Conservation (phyloP, 2,797 vertebrate species). For the Champsocephalus esox region DNA sequence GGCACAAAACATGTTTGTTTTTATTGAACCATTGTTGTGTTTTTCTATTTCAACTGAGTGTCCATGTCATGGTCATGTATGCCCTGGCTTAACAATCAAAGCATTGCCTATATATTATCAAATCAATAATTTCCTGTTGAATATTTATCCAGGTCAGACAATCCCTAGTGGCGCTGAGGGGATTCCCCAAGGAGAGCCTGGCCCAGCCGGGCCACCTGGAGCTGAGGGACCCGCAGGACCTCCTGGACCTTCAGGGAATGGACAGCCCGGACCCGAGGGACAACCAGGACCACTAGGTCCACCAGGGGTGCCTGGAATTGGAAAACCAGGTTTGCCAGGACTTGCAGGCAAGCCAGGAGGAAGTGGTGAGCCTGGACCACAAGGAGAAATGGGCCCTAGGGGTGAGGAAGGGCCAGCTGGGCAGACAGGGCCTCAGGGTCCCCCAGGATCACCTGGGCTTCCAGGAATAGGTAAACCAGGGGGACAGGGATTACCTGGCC, state of each 20-base stretch:
- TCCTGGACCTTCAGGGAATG: constrained; percentile 90
- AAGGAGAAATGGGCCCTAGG: constrained; percentile 91
- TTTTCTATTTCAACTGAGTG: not conserved
- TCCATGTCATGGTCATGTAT: not conserved
- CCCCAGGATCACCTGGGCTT: constrained; percentile 91
- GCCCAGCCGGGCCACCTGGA: constrained; percentile 85
- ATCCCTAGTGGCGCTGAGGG: constrained; percentile 77
- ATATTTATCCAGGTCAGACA: constrained; percentile 77
- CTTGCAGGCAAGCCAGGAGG: constrained; percentile 92
- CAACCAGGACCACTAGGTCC: constrained; percentile 88
- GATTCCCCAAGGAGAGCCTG: constrained; percentile 80
- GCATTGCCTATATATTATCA: not conserved
- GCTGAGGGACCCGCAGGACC: constrained; percentile 87
- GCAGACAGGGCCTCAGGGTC: constrained; percentile 89
- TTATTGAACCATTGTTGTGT: not conserved
- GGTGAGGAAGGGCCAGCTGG: constrained; percentile 91
- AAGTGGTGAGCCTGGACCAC: constrained; percentile 89
- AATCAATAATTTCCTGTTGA: constrained; percentile 17
- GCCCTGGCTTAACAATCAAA: not conserved
- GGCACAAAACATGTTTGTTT: constrained; percentile 7
- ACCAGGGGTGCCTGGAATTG: constrained; percentile 91
- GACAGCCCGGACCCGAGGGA: constrained; percentile 90
- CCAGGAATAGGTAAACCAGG: constrained; percentile 94
- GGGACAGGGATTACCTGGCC: constrained; percentile 91
- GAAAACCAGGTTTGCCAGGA: constrained; percentile 94